phyloP scores from a whole-genome alignment of 2,888 invertebrate genomes.

The Xanthia togata region DNA sequence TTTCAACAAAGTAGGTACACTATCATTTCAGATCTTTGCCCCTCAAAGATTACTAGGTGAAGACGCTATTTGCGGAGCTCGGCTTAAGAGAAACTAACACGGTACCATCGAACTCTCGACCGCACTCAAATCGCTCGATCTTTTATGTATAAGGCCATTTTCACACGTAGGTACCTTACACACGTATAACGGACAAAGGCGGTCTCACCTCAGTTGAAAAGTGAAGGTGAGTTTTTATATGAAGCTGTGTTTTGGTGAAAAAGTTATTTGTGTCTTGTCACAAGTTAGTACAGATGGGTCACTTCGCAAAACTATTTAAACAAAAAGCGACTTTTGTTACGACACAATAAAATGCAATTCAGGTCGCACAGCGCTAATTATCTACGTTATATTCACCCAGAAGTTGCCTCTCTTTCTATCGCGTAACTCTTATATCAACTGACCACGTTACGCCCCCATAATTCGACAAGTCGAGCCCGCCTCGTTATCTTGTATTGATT shows the following conservation, averaged over 20 bases:
- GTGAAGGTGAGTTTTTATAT: constrained; percentile 27
- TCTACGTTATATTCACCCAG: too few species aligned
- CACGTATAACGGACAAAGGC: constrained; percentile 55
- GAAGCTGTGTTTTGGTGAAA: neutral
- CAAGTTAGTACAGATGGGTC: too few species aligned
- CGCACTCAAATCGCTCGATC: constrained; percentile 63
- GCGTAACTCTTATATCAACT: too few species aligned
- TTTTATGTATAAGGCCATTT: constrained; percentile 71
- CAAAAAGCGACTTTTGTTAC: too few species aligned
- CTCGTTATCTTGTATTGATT: neutral
- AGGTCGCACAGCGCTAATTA: too few species aligned
- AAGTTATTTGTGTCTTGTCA: neutral
- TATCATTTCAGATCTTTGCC: constrained; percentile 56
- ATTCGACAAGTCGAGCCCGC: too few species aligned
- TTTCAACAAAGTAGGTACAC: constrained; percentile 31
- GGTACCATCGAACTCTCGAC: constrained; percentile 54
- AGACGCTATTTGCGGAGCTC: constrained; percentile 44
- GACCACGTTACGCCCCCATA: too few species aligned
- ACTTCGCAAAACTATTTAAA: too few species aligned
- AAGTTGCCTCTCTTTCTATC: too few species aligned
- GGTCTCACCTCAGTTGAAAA: constrained; percentile 39
- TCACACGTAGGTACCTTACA: constrained; percentile 53
- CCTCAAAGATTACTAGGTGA: constrained; percentile 42
- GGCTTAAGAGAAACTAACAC: constrained; percentile 57
- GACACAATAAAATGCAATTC: too few species aligned